Evolutionary conservation across 2,113 vertebrate genomes (phyloP).

Genomic region (Microcebus ravelobensis): DNA sequence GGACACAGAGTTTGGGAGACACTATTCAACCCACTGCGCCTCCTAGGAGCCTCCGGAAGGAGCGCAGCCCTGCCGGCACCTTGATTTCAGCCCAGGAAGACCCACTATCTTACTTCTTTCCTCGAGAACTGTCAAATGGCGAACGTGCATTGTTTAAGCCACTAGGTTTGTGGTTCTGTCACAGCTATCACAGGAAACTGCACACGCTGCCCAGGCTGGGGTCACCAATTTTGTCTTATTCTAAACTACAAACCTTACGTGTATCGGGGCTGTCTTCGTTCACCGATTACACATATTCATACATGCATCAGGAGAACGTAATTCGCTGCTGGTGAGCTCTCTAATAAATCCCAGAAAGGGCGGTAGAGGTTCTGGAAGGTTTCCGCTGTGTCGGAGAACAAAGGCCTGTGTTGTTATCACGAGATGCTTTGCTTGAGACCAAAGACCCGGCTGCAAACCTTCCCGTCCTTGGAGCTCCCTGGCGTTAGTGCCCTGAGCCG

Average conservation of each 20-base stretch:
- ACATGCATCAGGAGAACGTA: background rate
- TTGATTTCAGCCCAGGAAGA: background rate
- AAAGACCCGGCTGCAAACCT: background rate
- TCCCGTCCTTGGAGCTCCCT: background rate
- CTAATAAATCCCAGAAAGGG: background rate
- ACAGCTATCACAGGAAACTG: background rate
- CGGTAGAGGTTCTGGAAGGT: background rate
- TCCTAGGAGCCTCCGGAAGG: background rate
- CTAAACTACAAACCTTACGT: accelerated
- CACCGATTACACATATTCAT: background rate
- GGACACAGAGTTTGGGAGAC: background rate
- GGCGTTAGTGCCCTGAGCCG: background rate
- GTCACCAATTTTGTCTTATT: background rate
- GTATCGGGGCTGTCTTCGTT: background rate
- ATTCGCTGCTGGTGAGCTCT: background rate
- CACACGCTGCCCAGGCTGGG: accelerated
- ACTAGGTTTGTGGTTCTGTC: background rate
- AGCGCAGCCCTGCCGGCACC: too few species aligned
- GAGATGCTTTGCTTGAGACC: background rate
- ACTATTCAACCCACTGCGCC: accelerated
- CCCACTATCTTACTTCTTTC: background rate
- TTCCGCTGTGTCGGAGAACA: background rate
- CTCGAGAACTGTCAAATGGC: background rate
- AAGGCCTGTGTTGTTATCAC: background rate
- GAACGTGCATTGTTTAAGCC: too few species aligned